Conservation (phyloP, 2,888 invertebrate genomes). For the Polymixis flavicincta region DNA sequence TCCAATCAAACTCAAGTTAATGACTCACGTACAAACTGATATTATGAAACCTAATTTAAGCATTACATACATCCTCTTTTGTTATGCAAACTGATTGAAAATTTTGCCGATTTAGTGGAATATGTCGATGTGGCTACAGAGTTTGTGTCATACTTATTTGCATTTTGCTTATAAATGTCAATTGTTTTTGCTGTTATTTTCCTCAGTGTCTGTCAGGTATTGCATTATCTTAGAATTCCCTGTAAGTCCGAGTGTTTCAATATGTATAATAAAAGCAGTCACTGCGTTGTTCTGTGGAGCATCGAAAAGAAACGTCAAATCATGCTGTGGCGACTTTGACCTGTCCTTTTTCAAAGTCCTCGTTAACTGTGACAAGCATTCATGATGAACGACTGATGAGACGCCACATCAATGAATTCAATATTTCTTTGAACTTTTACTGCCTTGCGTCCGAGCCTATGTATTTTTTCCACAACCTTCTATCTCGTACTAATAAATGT, state of each 20-base stretch:
- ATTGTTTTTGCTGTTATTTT: slow-evolving; percentile 52
- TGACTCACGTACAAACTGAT: slow-evolving; percentile 56
- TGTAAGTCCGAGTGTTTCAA: neutral
- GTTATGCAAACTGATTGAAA: slow-evolving; percentile 46
- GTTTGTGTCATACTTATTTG: slow-evolving; percentile 52
- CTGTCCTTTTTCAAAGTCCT: neutral
- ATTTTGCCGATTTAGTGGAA: slow-evolving; percentile 38
- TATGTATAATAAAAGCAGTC: neutral
- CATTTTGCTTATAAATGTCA: slow-evolving; percentile 39
- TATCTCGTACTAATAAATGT: neutral
- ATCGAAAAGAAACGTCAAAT: neutral
- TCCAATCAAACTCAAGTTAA: slow-evolving; percentile 21
- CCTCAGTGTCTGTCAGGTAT: slow-evolving; percentile 40
- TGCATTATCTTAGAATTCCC: slow-evolving; percentile 28
- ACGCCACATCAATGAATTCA: slow-evolving; percentile 7
- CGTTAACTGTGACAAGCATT: slow-evolving; percentile 9
- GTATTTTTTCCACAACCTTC: slow-evolving; percentile 5
- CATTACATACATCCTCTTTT: slow-evolving; percentile 37
- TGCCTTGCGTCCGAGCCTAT: neutral
- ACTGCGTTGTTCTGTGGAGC: neutral
- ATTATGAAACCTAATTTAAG: slow-evolving; percentile 61
- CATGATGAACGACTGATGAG: neutral
- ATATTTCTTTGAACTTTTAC: neutral
- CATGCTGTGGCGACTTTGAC: neutral
- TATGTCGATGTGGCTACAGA: slow-evolving; percentile 14